Evolutionary conservation across 2,888 invertebrate species (phyloP).

Genomic region (Cyrtodaria siliqua): DNA sequence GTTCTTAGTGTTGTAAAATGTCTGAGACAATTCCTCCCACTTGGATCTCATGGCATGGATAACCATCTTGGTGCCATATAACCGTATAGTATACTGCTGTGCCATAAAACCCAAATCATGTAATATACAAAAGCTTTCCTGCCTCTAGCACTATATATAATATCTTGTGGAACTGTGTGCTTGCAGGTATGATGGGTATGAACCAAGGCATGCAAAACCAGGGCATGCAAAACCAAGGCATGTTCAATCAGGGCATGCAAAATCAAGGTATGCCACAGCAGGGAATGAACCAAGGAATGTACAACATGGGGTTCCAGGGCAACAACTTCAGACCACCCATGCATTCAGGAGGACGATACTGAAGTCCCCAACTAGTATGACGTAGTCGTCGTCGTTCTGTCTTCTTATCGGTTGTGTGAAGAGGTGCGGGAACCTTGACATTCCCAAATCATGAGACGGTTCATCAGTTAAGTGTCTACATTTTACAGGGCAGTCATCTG

Average conservation of each 20-base stretch:
- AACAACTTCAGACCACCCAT: slow-evolving; percentile 51
- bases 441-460: not conserved
- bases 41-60: too few species aligned
- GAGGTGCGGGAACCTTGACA: not conserved
- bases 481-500: not conserved
- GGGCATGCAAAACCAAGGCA: not conserved
- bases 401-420: too few species aligned
- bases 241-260: not conserved
- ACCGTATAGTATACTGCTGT: too few species aligned
- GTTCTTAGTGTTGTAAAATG: too few species aligned
- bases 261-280: slow-evolving; percentile 34
- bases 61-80: too few species aligned
- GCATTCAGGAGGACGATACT: slow-evolving; percentile 36
- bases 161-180: too few species aligned
- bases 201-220: slow-evolving; percentile 35
- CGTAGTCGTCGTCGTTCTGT: too few species aligned
- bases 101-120: too few species aligned
- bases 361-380: slow-evolving; percentile 1
- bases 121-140: too few species aligned
- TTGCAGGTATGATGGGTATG: slow-evolving; percentile 42
- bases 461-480: slow-evolving; percentile 4
- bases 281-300: slow-evolving; percentile 62
- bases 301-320: slow-evolving; percentile 60
- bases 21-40: too few species aligned
- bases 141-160: too few species aligned